Conservation (phyloP, 2,888 invertebrate genomes). For the Lapara coniferarum region DNA sequence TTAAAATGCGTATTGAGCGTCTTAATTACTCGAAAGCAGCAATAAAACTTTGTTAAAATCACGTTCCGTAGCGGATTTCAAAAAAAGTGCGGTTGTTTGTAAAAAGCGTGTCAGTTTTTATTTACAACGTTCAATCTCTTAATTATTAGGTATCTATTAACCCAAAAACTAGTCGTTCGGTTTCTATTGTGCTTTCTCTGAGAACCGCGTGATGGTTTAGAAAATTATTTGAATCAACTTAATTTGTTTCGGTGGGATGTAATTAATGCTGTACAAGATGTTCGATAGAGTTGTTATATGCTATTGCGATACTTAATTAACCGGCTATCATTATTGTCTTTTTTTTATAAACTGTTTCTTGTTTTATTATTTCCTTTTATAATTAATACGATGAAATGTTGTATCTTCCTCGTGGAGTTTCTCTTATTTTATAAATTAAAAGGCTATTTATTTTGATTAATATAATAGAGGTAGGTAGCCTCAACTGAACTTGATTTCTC, state of each 20-base stretch:
- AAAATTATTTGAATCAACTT: not conserved
- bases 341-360: not conserved
- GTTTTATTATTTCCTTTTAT: not conserved
- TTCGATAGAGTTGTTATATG: not conserved
- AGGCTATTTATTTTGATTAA: no score
- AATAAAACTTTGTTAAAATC: conserved; percentile 40
- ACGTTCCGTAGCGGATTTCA: conserved; percentile 36
- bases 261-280: conserved; percentile 14
- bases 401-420: no score
- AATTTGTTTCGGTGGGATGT: not conserved
- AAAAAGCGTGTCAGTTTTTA: conserved; percentile 41
- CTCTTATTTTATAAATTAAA: no score
- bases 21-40: conserved; percentile 26
- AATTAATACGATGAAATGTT: not conserved
- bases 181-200: conserved; percentile 44
- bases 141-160: conserved; percentile 43
- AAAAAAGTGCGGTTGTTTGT: conserved; percentile 32
- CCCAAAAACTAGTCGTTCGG: conserved; percentile 39
- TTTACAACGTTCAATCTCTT: conserved; percentile 35
- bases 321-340: not conserved
- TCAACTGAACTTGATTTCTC: no score
- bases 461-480: no score
- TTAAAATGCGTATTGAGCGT: conserved; percentile 29
- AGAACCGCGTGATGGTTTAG: conserved; percentile 4
- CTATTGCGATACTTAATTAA: conserved; percentile 5